Base-by-base conservation (phyloP, 2,797 vertebrate species). In the Bufotes viridis region DNA sequence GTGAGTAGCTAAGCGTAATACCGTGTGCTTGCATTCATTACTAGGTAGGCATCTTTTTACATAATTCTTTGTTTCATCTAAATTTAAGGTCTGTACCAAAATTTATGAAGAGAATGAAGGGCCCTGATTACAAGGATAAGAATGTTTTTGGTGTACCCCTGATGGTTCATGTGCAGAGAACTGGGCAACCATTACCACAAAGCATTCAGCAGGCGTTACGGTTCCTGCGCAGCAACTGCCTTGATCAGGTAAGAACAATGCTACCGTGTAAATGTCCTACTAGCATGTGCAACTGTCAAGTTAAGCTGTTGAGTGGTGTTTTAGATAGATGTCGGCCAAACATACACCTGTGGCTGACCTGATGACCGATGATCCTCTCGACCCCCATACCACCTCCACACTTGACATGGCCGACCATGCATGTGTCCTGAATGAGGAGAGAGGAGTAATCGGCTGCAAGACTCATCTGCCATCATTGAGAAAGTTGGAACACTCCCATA, bases 91-190 rank as follows among this genome's bases (percentile, higher is more conserved):
- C 98, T 29, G 98, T 99, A 89, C 98, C 98, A 87, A 99, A 98
- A 94, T 99, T 99, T 92, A 99, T 99, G 97, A 99, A 98, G 94
- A 96, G 98, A 93, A 98, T 97, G 96, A 99, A 98, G 93, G 97
- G 98, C 90, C 98, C 98, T 17, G 98, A 99, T 92, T 99, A 99
- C 92, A 98, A 97, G 93, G 98, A 98, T 93, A 99, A 98, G 93
- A 96, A 97, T 18, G 97, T 99, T 90, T 99, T 99, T 76, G 97
- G 98, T 0, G 97, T 99, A 42, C 98, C 98, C 72, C 96, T 99
- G 88, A 98, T 98, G 61, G 96, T 99, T 79, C 97, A 99, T 0
- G 98, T 99, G 74, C 98, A 99, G 94, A 97, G 98, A 72, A 97
- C 96, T 0, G 98, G 98, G 53, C 98, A 99, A 70, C 98, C 98